A percentile compares a stretch with the other conserved stretches of the same genome.
phyloP scores from a whole-genome alignment of 2,888 invertebrate species.

The Brachyptera risi region DNA sequence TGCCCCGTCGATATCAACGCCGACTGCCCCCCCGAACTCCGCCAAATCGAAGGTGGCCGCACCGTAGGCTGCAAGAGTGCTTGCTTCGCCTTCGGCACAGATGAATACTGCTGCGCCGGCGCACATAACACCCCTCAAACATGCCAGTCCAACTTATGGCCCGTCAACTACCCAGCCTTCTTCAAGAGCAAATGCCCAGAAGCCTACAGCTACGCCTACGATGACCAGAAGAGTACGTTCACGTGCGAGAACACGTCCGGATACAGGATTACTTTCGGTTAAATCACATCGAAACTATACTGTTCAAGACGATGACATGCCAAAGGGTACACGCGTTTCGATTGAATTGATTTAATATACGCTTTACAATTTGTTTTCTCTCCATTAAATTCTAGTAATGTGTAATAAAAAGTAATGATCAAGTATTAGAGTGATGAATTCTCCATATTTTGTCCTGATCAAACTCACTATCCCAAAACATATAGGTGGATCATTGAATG shows the following conservation, averaged over 20 bases:
- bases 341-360: no score
- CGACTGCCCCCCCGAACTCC: conserved; percentile 43
- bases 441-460: no score
- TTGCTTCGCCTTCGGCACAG: conserved; percentile 47
- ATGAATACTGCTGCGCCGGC: conserved; percentile 49
- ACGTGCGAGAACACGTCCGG: conserved; percentile 42
- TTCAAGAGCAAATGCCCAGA: conserved; percentile 50
- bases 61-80: conserved; percentile 48
- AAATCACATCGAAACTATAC: no score
- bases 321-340: no score
- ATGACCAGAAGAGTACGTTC: conserved; percentile 49
- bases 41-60: conserved; percentile 31
- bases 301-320: no score
- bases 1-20: conserved; percentile 43
- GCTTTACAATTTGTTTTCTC: no score
- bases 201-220: conserved; percentile 53
- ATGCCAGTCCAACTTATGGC: conserved; percentile 44
- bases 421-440: no score
- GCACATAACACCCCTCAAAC: conserved; percentile 43
- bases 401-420: no score
- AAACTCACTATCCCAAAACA: no score
- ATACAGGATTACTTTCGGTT: conserved; percentile 26
- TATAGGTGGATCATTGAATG: no score
- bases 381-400: no score
- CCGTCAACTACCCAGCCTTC: conserved; percentile 43